A percentile compares a stretch with the other conserved stretches of the same genome.
Conservation (phyloP, 2,888 invertebrate species). For the Yponomeuta sedellus region DNA sequence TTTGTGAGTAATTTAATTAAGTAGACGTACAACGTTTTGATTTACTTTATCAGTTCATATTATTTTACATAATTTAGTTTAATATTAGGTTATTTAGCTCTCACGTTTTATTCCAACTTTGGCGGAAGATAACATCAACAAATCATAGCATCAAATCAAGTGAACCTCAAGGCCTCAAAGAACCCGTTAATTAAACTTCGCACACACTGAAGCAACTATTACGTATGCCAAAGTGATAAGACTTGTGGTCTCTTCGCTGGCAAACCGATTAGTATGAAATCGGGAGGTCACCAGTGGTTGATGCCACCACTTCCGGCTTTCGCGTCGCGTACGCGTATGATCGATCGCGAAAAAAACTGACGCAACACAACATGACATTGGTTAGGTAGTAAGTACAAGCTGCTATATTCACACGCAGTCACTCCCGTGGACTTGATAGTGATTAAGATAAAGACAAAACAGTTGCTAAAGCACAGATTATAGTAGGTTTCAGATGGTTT, state of each 20-base stretch:
- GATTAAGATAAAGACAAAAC: too few relatives aligned
- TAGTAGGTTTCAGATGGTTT: too few relatives aligned
- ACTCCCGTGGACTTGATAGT: too few relatives aligned
- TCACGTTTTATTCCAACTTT: too few relatives aligned
- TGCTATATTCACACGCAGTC: too few relatives aligned
- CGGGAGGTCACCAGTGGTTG: not conserved
- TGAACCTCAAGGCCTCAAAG: too few relatives aligned
- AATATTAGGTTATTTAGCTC: not conserved
- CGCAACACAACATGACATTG: not conserved
- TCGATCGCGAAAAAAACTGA: slow-evolving; percentile 2
- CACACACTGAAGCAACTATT: not conserved
- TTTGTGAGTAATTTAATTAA: not conserved
- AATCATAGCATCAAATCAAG: too few relatives aligned
- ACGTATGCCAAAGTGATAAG: not conserved
- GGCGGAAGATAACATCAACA: too few relatives aligned
- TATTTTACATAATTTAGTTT: not conserved
- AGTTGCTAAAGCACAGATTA: too few relatives aligned
- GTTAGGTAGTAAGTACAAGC: not conserved
- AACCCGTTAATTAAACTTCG: not conserved
- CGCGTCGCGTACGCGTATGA: not conserved
- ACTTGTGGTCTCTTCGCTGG: not conserved
- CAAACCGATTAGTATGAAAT: not conserved
- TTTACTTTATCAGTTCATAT: not conserved
- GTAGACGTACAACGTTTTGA: not conserved
- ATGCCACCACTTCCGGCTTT: not conserved